Conservation (phyloP, 2,797 vertebrate genomes). For the Tapirus indicus region DNA sequence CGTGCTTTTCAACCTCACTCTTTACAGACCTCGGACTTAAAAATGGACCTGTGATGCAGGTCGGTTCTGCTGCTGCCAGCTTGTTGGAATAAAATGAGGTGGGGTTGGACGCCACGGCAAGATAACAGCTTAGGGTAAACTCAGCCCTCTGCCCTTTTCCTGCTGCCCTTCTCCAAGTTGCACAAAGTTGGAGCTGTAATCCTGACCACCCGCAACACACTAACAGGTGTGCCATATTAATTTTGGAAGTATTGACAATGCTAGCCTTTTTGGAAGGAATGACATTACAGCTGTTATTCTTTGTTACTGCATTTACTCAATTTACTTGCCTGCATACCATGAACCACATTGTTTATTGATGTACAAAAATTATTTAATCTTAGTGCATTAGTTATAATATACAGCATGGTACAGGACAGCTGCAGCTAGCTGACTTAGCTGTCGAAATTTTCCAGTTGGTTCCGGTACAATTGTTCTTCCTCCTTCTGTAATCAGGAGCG, state of each 20-base stretch:
- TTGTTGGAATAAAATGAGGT: not conserved
- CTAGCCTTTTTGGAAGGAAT: not conserved
- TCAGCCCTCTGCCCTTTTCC: not conserved
- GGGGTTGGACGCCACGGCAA: not conserved
- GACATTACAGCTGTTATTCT: constrained; percentile 30
- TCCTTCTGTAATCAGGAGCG: constrained; percentile 48
- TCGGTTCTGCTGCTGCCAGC: not conserved
- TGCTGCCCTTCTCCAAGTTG: not conserved
- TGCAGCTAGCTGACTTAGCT: constrained; percentile 13
- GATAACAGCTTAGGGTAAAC: not conserved
- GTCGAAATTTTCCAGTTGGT: constrained; percentile 51
- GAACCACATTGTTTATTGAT: constrained; percentile 43
- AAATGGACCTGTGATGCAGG: not conserved
- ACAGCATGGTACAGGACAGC: not conserved
- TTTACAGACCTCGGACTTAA: not conserved
- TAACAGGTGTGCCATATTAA: constrained; percentile 22
- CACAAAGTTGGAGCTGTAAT: not conserved
- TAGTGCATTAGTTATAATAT: constrained; percentile 24
- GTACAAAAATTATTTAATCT: constrained; percentile 52
- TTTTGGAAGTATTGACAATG: not conserved
- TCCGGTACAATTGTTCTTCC: constrained; percentile 35
- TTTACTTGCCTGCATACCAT: constrained; percentile 46
- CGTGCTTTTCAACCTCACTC: not conserved
- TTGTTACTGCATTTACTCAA: constrained; percentile 52
- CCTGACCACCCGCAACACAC: not conserved